Evolutionary conservation across 2,113 vertebrate genomes (phyloP).

Genomic region (Ranitomeya variabilis): DNA sequence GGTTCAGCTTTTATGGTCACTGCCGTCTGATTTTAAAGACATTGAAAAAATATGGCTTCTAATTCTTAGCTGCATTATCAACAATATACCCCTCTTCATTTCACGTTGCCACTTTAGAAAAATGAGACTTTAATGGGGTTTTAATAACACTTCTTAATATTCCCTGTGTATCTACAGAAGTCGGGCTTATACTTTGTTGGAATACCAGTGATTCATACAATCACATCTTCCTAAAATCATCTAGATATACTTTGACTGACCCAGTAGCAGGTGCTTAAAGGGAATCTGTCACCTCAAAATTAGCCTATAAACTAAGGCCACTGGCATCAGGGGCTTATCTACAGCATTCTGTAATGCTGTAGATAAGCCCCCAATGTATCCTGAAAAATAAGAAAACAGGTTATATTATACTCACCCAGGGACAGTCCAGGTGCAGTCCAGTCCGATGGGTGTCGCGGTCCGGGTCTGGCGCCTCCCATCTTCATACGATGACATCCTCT

Average conservation of each 20-base stretch:
- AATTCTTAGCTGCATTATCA: conserved; percentile 3
- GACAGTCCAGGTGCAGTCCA: too few species aligned
- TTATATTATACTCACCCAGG: too few species aligned
- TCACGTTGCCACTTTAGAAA: conserved; percentile 26
- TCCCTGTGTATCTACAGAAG: background rate
- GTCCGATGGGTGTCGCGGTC: too few species aligned
- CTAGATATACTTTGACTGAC: background rate
- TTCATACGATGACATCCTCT: too few species aligned
- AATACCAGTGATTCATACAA: background rate
- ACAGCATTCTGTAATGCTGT: too few species aligned
- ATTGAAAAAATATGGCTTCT: conserved; percentile 36
- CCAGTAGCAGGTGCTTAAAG: too few species aligned
- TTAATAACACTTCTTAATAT: conserved; percentile 30
- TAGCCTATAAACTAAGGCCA: too few species aligned
- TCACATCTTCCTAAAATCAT: background rate
- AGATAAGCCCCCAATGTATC: too few species aligned
- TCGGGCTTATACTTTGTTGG: background rate
- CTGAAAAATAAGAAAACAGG: too few species aligned
- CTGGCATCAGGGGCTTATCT: too few species aligned
- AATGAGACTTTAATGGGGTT: conserved; percentile 31
- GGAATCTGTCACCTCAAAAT: too few species aligned
- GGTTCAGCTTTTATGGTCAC: conserved; percentile 25
- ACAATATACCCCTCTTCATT: background rate
- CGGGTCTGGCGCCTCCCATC: too few species aligned
- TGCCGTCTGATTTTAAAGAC: conserved; percentile 12